Evolutionary conservation across 2,113 vertebrate genomes (phyloP).

Genomic region (Ceratotherium simum): DNA sequence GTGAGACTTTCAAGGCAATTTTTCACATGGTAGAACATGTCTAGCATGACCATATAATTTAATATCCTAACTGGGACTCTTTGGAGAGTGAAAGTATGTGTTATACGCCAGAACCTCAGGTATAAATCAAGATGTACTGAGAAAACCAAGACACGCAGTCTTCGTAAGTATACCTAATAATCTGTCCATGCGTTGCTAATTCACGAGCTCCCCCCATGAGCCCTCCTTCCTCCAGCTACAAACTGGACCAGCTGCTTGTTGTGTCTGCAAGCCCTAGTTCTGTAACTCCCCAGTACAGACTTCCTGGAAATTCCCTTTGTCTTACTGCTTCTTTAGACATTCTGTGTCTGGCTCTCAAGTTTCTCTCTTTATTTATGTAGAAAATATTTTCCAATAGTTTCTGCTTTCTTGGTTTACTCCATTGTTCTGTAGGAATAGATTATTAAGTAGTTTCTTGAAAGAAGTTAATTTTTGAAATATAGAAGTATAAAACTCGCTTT

Average conservation of each 20-base stretch:
- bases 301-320: neutral
- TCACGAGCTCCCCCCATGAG: neutral
- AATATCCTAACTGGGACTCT: neutral
- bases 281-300: neutral
- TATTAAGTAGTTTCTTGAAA: neutral
- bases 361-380: neutral
- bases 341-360: too few species aligned
- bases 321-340: neutral
- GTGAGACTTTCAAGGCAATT: neutral
- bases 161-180: neutral
- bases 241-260: neutral
- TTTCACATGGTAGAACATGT: neutral
- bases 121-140: neutral
- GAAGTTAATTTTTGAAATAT: constrained; percentile 2
- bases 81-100: neutral
- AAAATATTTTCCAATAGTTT: neutral
- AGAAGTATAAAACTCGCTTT: neutral
- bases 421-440: neutral
- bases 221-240: neutral
- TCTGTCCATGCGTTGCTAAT: neutral
- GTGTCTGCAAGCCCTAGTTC: neutral
- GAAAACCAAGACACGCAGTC: neutral
- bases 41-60: neutral
- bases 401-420: neutral
- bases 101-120: neutral